Conservation (phyloP, 2,113 vertebrate genomes). For the Etheostoma cragini region DNA sequence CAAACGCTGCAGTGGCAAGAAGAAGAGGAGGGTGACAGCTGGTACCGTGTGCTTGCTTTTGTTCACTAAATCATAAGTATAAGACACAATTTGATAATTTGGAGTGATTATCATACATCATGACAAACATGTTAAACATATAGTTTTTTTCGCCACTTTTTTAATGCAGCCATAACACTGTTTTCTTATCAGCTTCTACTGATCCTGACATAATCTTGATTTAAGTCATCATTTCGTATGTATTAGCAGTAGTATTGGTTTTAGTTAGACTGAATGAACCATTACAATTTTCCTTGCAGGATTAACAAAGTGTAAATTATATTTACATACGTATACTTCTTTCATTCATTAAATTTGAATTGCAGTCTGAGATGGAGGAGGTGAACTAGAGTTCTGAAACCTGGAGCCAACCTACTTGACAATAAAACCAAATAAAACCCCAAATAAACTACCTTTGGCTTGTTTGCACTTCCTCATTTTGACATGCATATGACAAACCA, state of each 20-base stretch:
- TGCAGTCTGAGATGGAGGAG: neutral
- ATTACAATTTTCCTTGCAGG: too few species aligned
- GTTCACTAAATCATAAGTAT: neutral
- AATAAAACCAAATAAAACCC: neutral
- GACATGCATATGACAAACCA: neutral
- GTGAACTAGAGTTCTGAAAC: too few species aligned
- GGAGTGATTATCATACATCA: neutral
- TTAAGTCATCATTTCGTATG: neutral
- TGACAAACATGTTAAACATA: neutral
- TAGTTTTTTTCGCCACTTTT: neutral
- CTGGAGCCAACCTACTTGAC: neutral
- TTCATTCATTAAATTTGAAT: neutral
- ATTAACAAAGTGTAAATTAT: too few species aligned
- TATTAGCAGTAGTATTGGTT: neutral
- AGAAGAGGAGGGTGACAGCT: conserved; percentile 50
- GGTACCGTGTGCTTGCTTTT: conserved; percentile 38
- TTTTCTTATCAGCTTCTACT: neutral
- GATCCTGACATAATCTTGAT: neutral
- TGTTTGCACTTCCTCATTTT: neutral
- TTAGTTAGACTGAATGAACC: neutral
- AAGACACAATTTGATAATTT: neutral
- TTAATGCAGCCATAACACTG: too few species aligned
- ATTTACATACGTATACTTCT: too few species aligned
- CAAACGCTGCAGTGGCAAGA: conserved; percentile 44
- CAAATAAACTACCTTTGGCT: neutral